A percentile compares a stretch with the other conserved stretches of the same genome.
Evolutionary conservation across 2,797 vertebrate species (phyloP).

Genomic region (Centroberyx gerrardi): DNA sequence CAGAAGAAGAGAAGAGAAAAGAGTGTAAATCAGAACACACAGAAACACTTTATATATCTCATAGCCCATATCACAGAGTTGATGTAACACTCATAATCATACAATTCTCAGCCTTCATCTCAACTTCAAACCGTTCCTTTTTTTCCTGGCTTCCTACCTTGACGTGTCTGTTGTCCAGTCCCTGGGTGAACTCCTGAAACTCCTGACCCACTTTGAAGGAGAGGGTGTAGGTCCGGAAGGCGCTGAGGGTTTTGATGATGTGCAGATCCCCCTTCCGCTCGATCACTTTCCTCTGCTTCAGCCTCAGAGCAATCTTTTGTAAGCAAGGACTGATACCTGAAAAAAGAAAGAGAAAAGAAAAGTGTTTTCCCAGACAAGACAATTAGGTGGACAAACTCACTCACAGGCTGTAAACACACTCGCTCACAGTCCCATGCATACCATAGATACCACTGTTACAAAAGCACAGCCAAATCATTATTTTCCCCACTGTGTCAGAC

Average conservation of each 20-base stretch:
- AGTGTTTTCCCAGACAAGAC: neutral
- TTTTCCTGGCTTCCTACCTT: slow-evolving; percentile 81
- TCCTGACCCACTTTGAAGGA: slow-evolving; percentile 88
- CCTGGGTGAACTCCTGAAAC: slow-evolving; percentile 91
- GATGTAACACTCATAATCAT: neutral
- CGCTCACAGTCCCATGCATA: neutral
- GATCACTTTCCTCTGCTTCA: slow-evolving; percentile 91
- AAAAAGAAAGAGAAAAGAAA: neutral
- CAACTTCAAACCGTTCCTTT: neutral
- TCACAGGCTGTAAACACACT: neutral
- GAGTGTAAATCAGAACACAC: neutral
- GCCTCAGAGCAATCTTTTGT: slow-evolving; percentile 86
- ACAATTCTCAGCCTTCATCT: neutral
- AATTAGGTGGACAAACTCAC: neutral
- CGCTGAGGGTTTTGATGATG: slow-evolving; percentile 87
- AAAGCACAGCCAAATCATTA: neutral
- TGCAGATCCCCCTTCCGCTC: slow-evolving; percentile 85
- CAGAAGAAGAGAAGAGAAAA: slow-evolving; percentile 3
- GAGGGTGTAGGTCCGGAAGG: slow-evolving; percentile 85
- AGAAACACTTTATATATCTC: neutral
- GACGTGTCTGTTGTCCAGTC: slow-evolving; percentile 90
- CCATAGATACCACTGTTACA: neutral
- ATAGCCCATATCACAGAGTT: neutral
- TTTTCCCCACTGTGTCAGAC: neutral
- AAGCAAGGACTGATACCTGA: slow-evolving; percentile 86